Percentiles rank a stretch among this genome's conserved stretches.
These are phyloP conservation scores for Fistularia commersonii DNA, from an alignment of 2,797 vertebrate genomes.

Conservation along the genomic window DNA sequence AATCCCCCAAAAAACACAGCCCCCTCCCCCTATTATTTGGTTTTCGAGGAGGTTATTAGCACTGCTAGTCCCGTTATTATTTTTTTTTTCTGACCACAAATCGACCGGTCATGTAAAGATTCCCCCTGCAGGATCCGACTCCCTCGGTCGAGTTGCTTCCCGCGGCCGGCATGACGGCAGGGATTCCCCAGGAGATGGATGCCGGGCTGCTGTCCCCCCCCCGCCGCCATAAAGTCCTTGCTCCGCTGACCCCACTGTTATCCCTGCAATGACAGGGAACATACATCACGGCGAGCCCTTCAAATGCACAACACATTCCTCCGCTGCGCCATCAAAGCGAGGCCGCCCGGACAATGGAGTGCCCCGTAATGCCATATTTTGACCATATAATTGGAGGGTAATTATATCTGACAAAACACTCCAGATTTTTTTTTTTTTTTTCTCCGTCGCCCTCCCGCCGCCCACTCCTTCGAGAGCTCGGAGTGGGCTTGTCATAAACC, in stretches of 20 bases:
- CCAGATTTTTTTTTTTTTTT: slow-evolving; percentile 55
- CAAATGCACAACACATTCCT: slow-evolving; percentile 77
- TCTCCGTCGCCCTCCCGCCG: slow-evolving; percentile 11
- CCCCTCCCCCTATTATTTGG: too few species aligned
- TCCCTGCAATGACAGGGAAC: slow-evolving; percentile 89
- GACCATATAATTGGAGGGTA: slow-evolving; percentile 78
- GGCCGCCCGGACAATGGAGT: slow-evolving; percentile 73
- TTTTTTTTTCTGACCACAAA: too few species aligned
- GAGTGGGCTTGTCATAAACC: slow-evolving; percentile 54
- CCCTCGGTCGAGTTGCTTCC: background rate
- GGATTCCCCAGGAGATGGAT: slow-evolving; percentile 75
- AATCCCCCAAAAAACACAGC: too few species aligned
- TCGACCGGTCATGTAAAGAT: too few species aligned
- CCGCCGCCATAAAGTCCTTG: slow-evolving; percentile 24
- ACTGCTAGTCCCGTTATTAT: too few species aligned
- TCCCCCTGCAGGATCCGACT: background rate
- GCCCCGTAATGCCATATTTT: slow-evolving; percentile 72
- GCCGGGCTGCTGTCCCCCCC: slow-evolving; percentile 28
- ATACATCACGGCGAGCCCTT: slow-evolving; percentile 82
- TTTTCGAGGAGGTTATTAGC: too few species aligned
- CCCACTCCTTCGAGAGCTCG: slow-evolving; percentile 38
- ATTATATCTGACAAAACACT: slow-evolving; percentile 82
- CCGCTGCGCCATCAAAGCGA: slow-evolving; percentile 76
- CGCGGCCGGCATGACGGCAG: slow-evolving; percentile 2
- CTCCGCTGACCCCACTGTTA: slow-evolving; percentile 84